Conservation (phyloP, 1,140 invertebrate species). For the Pogonomyrmex barbatus region DNA sequence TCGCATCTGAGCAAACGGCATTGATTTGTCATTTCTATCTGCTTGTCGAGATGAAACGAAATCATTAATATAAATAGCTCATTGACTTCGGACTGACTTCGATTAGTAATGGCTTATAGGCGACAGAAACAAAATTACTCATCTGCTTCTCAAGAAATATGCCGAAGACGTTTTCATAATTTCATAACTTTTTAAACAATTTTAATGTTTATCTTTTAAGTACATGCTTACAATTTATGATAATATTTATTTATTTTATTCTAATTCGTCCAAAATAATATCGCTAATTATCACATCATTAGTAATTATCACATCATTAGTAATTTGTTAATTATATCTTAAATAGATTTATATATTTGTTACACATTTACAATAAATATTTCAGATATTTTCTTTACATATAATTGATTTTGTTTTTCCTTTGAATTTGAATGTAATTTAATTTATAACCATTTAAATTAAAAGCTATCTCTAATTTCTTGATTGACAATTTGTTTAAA, state of each 20-base stretch:
- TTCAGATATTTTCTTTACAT: background rate
- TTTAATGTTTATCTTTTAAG: background rate
- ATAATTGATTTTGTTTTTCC: background rate
- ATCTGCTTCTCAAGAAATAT: background rate
- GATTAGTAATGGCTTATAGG: background rate
- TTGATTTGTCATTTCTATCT: slow-evolving; percentile 58
- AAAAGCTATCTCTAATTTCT: background rate
- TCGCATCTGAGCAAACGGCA: background rate
- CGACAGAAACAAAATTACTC: background rate
- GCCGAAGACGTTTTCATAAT: background rate
- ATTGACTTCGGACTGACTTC: slow-evolving; percentile 4
- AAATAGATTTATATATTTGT: background rate
- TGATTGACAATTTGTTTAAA: background rate
- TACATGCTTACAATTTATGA: background rate
- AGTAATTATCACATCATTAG: background rate
- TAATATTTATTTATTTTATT: slow-evolving; percentile 1
- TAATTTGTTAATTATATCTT: slow-evolving; percentile 2
- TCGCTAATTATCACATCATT: background rate
- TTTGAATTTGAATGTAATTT: background rate
- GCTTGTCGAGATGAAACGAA: background rate
- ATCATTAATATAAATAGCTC: slow-evolving; percentile 40
- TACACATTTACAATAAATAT: background rate
- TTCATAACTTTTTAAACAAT: background rate
- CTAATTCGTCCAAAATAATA: background rate
- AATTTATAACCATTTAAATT: background rate